These are phyloP conservation scores for Drosophila suzukii DNA, from an alignment of 1,140 invertebrate genomes.

Conservation along the genomic window DNA sequence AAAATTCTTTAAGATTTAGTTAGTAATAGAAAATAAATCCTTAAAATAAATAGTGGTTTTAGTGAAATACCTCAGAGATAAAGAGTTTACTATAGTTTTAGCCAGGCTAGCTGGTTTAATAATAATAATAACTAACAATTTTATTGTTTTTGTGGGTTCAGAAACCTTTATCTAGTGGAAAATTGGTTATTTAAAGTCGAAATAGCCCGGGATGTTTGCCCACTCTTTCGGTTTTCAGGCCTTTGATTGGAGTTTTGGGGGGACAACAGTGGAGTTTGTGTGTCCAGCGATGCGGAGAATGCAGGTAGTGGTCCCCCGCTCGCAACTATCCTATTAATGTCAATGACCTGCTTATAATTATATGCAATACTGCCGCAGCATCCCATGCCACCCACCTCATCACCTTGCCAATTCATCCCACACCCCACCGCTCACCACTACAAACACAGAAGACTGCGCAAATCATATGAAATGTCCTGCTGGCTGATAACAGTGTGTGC, in stretches of 20 bases:
- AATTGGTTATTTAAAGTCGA: not conserved
- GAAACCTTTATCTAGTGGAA: not conserved
- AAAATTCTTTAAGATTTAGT: too few species aligned
- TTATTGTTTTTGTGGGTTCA: too few species aligned
- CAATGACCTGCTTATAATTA: constrained; percentile 83
- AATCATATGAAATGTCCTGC: constrained; percentile 73
- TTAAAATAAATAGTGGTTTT: too few species aligned
- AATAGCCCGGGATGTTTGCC: not conserved
- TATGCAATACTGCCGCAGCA: constrained; percentile 70
- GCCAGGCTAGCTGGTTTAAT: too few species aligned
- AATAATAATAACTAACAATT: too few species aligned
- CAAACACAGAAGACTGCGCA: constrained; percentile 47
- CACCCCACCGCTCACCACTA: not conserved
- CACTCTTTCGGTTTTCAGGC: constrained; percentile 11
- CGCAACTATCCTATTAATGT: constrained; percentile 58
- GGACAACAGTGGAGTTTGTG: constrained; percentile 15
- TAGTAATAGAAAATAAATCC: too few species aligned
- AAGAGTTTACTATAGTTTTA: too few species aligned
- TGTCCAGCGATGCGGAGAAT: constrained; percentile 45
- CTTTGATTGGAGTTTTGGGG: not conserved
- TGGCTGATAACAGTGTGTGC: constrained; percentile 61
- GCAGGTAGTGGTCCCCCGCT: constrained; percentile 32
- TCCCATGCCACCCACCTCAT: constrained; percentile 25
- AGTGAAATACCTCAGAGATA: too few species aligned
- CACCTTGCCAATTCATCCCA: not conserved